Percentiles rank a stretch among this genome's conserved stretches.
These are phyloP conservation scores for Calyptomena viridis DNA, from an alignment of 2,113 vertebrate genomes.

Conservation along the genomic window DNA sequence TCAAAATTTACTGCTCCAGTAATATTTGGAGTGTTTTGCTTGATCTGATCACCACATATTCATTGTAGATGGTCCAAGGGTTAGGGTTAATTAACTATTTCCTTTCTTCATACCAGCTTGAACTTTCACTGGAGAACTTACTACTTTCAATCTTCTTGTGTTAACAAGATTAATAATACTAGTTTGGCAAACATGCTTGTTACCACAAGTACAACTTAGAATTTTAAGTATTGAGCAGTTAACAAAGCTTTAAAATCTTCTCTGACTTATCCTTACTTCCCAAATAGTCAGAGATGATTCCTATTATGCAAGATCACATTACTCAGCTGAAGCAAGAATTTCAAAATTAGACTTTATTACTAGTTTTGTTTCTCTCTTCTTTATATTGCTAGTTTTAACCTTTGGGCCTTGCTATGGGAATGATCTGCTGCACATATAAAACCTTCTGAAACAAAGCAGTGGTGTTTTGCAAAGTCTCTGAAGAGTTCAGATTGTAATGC, in stretches of 20 bases:
- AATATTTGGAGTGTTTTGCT: not conserved
- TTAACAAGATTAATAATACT: not conserved
- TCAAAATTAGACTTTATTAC: not conserved
- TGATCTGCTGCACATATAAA: not conserved
- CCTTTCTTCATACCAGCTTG: not conserved
- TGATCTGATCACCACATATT: not conserved
- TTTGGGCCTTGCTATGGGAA: not conserved
- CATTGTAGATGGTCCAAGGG: not conserved
- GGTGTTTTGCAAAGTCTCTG: not conserved
- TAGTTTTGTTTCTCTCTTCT: not conserved
- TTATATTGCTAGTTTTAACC: not conserved
- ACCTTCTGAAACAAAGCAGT: not conserved
- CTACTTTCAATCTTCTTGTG: not conserved
- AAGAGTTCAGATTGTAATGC: not conserved
- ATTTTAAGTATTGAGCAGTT: not conserved
- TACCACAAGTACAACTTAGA: not conserved
- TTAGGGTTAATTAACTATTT: not conserved
- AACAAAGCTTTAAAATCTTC: not conserved
- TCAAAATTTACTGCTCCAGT: not conserved
- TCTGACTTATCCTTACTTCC: not conserved
- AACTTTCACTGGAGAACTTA: not conserved
- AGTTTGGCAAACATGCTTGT: not conserved
- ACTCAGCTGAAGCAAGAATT: not conserved
- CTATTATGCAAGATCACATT: not conserved
- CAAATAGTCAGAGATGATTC: not conserved